Base-by-base conservation (phyloP, 2,113 vertebrate genomes). In the Papio anubis region DNA sequence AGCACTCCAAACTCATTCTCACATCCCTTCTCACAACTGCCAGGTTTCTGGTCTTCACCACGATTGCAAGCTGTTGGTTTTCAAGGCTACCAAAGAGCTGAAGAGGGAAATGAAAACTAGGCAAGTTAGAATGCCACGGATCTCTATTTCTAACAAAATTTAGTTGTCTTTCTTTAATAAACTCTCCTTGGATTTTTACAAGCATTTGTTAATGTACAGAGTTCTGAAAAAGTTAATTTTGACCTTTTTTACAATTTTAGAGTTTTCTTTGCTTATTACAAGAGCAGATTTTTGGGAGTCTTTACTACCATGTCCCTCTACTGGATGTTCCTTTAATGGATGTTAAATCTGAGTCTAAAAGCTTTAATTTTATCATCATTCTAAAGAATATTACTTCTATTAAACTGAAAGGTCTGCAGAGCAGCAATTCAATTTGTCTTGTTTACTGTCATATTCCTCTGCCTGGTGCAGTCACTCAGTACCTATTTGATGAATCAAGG, bases 191-290 rank as follows among this genome's bases (percentile, higher is more conserved):
- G 55, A 91, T n/a, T 81, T 80, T 88, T 90, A n/a, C 12, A 64
- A 95, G 16, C 27, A 48, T 93, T 82, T 96, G 25, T 78, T 97
- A 89, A 83, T 79, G 82, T 90, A 9, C 73, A 89, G 35, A 57
- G 18, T 85, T 76, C 57, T 75, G 30, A 59, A 98, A 95, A 89
- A 40, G 45, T n/a, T 91, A 8, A 50, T 23, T 82, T 94, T 87
- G 25, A 89, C 40, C 16, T 17, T 45, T 91, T 91, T 94, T 38
- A 76, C 23, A 59, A 64, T 11, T 75, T 76, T 45, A 76, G 40
- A 3, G 5, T 66, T 82, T 82, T 57, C 45, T 27, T 23, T 82
- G 5, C 23, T 72, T 86, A 81, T 79, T 83, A 79, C 66, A 23
- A 92, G 14, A 89, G 25, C 20, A 40, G 50, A 61, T 61, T 88